phyloP scores from a whole-genome alignment of 2,888 invertebrate species.

The Mongoloraphidia duomilia region DNA sequence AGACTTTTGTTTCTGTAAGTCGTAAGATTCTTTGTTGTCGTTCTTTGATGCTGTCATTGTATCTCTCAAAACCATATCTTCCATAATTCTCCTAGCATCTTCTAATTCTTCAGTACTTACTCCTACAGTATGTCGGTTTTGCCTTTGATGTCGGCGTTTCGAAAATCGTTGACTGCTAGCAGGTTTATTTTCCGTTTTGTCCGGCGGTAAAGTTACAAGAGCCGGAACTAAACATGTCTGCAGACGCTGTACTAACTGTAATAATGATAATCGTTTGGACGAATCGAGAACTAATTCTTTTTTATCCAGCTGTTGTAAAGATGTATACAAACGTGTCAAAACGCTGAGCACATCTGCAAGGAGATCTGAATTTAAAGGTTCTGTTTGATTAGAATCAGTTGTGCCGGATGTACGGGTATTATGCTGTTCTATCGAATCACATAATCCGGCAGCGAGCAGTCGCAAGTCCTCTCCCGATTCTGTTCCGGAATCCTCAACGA shows the following conservation, averaged over 20 bases:
- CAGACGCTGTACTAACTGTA: slow-evolving; percentile 53
- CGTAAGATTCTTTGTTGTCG: slow-evolving; percentile 21
- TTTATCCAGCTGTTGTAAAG: slow-evolving; percentile 41
- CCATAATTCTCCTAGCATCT: slow-evolving; percentile 60
- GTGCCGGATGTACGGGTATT: slow-evolving; percentile 26
- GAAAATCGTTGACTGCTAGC: slow-evolving; percentile 32
- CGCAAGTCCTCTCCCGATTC: slow-evolving; percentile 57
- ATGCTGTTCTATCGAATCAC: slow-evolving; percentile 36
- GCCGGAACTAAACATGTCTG: slow-evolving; percentile 39
- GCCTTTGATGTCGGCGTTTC: slow-evolving; percentile 40
- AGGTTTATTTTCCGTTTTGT: slow-evolving; percentile 9
- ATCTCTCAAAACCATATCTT: slow-evolving; percentile 40
- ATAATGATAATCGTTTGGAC: slow-evolving; percentile 41
- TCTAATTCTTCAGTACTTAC: slow-evolving; percentile 70
- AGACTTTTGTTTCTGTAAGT: slow-evolving; percentile 33
- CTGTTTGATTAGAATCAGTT: slow-evolving; percentile 26
- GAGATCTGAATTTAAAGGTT: slow-evolving; percentile 36
- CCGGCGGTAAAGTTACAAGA: slow-evolving; percentile 9
- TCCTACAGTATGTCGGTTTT: slow-evolving; percentile 66
- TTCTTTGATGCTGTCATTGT: slow-evolving; percentile 15
- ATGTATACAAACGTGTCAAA: slow-evolving; percentile 56
- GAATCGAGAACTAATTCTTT: slow-evolving; percentile 32
- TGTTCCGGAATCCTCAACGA: slow-evolving; percentile 47
- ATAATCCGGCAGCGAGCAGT: slow-evolving; percentile 34
- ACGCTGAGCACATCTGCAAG: slow-evolving; percentile 66